Evolutionary conservation across 2,797 vertebrate species (phyloP).

Genomic region (Pseudochirops corinnae): DNA sequence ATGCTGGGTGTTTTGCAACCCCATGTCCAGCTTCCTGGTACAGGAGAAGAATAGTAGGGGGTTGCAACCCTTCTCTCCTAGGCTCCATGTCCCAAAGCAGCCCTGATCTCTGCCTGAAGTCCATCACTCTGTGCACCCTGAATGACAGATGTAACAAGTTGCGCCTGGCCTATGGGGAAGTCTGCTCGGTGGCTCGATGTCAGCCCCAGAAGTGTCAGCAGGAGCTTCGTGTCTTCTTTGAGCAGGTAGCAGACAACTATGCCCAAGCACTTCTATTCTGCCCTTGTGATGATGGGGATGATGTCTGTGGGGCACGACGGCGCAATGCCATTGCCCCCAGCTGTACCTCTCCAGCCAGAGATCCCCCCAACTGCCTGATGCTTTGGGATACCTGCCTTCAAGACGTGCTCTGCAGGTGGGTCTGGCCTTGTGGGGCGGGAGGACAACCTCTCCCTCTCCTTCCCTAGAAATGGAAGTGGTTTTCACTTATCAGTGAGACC

Average conservation of each 20-base stretch:
- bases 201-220: conserved; percentile 91
- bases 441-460: neutral
- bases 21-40: neutral
- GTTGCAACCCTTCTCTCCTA: conserved; percentile 27
- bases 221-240: conserved; percentile 92
- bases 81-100: conserved; percentile 47
- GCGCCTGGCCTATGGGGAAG: conserved; percentile 92
- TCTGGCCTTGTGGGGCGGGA: neutral
- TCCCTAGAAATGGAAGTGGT: neutral
- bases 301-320: conserved; percentile 92
- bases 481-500: neutral
- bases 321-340: conserved; percentile 95
- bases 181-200: conserved; percentile 90
- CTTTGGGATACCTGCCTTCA: conserved; percentile 90
- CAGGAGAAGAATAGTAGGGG: conserved; percentile 3
- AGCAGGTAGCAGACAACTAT: conserved; percentile 91
- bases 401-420: conserved; percentile 94
- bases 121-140: conserved; percentile 91
- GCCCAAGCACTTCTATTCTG: conserved; percentile 94
- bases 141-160: conserved; percentile 92
- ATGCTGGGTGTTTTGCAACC: neutral
- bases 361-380: conserved; percentile 91
- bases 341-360: conserved; percentile 91
- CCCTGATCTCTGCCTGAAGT: conserved; percentile 92
- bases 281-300: conserved; percentile 88